Evolutionary conservation across 2,888 invertebrate species (phyloP), one percentile per base, ranked within the genome.

Genomic region (Plemyria rubiginata): DNA sequence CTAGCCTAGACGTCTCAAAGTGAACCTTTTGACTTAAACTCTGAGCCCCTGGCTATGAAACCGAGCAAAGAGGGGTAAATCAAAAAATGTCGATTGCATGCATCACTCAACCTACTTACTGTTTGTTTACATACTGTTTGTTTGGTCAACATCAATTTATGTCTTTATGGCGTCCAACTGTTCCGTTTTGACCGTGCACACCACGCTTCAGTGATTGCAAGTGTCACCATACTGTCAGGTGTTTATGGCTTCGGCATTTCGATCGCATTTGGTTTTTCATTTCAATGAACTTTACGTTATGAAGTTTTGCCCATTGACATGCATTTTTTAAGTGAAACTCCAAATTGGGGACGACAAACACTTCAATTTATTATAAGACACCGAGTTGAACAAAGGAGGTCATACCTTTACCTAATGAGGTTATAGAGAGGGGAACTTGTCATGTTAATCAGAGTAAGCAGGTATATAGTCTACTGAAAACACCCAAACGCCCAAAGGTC

Each of bases 171-270:
- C 16, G 45, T 45, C 45, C 45, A 45, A 28, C 48, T 56, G 61
- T 46, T 46, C 52, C n/a, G 29, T 36, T 36, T 22, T 28, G 38
- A 38, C 55, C 45, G 11, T 11, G 36, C 36, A 45, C 16, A 45
- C 45, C 45, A 45, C 16, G 45, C 16, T 45, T 16, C 45, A 16
- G 4, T 45, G 16, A 9, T 16, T 11, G 16, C 36, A 15, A 45
- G 40, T 52, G 55, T 52, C 61, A 28, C 43, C 60, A 60, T 60
- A 53, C 48, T 12, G 28, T 57, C 53, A 56, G 62, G 56, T 57
- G 62, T 62, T 62, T 62, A 62, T 57, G 52, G 15, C 52, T 48
- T 52, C 29, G 29, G 28, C 58, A 45, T 43, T 52, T 40, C 11
- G 51, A 46, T 55, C 38, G 55, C 40, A 52, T 29, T 54, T 50